Conservation (phyloP, 1,140 invertebrate species). For the Oedothorax gibbosus region DNA sequence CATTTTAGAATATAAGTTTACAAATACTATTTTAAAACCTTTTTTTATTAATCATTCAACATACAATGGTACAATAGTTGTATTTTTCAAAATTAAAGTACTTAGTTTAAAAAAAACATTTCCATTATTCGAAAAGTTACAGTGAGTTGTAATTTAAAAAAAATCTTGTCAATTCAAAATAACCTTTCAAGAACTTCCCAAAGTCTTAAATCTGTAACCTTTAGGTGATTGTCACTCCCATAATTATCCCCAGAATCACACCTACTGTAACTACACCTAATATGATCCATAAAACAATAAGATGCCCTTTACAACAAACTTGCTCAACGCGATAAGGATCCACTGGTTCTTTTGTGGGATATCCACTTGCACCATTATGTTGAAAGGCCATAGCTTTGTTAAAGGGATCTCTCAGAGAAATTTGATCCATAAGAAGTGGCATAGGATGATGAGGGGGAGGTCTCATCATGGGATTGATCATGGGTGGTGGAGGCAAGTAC, state of each 20-base stretch:
- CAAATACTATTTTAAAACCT: too few species aligned
- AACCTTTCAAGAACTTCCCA: neutral
- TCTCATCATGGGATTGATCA: slow-evolving; percentile 53
- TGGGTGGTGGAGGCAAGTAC: slow-evolving; percentile 35
- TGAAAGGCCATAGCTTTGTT: slow-evolving; percentile 43
- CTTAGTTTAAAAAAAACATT: too few species aligned
- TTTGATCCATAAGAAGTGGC: slow-evolving; percentile 33
- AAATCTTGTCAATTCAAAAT: too few species aligned
- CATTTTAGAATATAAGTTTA: too few species aligned
- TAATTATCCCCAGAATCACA: slow-evolving; percentile 67
- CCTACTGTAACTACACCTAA: slow-evolving; percentile 67
- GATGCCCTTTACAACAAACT: slow-evolving; percentile 65
- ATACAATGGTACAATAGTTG: too few species aligned
- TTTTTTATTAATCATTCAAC: too few species aligned
- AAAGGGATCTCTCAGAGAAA: slow-evolving; percentile 40
- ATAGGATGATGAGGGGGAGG: slow-evolving; percentile 36
- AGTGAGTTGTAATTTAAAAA: too few species aligned
- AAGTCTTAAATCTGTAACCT: neutral
- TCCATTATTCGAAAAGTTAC: too few species aligned
- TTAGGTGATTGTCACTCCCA: slow-evolving; percentile 62
- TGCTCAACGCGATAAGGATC: slow-evolving; percentile 60
- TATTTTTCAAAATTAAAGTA: too few species aligned
- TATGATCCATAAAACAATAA: slow-evolving; percentile 67
- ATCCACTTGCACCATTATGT: slow-evolving; percentile 21
- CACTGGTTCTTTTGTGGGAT: slow-evolving; percentile 40